phyloP scores from a whole-genome alignment of 2,888 invertebrate species.

The Leucoma salicis region DNA sequence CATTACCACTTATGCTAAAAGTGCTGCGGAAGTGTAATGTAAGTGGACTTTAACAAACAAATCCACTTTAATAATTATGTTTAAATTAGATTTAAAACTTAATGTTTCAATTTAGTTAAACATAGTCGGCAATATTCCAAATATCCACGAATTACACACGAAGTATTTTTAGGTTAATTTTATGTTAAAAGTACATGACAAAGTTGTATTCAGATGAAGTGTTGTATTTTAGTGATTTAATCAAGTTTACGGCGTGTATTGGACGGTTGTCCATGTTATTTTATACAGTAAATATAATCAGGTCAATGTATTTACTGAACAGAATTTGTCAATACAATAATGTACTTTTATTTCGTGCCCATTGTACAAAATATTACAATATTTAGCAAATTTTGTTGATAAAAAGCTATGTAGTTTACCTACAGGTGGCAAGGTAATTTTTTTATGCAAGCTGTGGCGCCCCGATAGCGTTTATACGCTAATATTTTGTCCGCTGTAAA shows the following conservation, averaged over 20 bases:
- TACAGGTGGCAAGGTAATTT: no score
- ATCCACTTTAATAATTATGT: no score
- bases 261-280: background rate
- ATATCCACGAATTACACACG: no score
- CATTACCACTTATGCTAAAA: slow-evolving; percentile 14
- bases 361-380: slow-evolving; percentile 25
- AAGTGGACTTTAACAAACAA: background rate
- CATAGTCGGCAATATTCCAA: no score
- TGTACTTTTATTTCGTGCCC: slow-evolving; percentile 7
- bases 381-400: background rate
- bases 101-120: no score
- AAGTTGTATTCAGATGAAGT: slow-evolving; percentile 34
- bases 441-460: no score
- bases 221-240: slow-evolving; percentile 28
- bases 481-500: no score
- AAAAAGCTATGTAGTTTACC: slow-evolving; percentile 7
- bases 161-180: slow-evolving; percentile 18
- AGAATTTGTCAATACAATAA: background rate
- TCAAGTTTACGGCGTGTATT: background rate
- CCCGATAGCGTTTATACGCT: no score
- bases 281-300: background rate
- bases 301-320: background rate
- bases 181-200: slow-evolving; percentile 36
- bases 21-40: slow-evolving; percentile 7
- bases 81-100: no score